Conservation (phyloP, 2,888 invertebrate genomes). For the Aspidiotus destructor region DNA sequence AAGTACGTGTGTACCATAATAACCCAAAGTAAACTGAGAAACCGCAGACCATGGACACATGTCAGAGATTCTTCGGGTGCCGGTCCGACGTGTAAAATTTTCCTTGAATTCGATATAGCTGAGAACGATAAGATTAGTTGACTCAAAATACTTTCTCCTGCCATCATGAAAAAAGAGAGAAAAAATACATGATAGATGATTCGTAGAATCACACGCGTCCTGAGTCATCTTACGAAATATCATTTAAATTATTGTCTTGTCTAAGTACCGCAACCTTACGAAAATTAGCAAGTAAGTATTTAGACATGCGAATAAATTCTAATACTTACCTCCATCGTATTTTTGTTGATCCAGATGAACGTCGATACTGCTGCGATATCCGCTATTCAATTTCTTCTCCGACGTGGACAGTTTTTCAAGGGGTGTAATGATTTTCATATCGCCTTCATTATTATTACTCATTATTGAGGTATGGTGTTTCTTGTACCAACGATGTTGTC, state of each 20-base stretch:
- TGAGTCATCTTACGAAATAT: no score
- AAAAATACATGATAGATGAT: no score
- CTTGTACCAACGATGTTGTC: conserved; percentile 31
- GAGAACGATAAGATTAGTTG: conserved; percentile 64
- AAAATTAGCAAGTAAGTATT: no score
- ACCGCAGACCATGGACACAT: conserved; percentile 41
- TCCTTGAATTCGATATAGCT: conserved; percentile 62
- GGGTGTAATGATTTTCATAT: conserved; percentile 40
- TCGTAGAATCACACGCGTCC: no score
- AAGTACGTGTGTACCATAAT: conserved; percentile 52
- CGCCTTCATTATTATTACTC: conserved; percentile 39
- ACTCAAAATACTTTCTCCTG: conserved; percentile 40
- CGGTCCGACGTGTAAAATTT: conserved; percentile 59
- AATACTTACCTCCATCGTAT: conserved; percentile 3
- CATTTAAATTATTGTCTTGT: no score
- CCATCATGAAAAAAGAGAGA: background rate
- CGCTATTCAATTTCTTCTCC: conserved; percentile 34
- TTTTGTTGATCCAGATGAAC: background rate
- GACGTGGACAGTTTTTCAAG: conserved; percentile 42
- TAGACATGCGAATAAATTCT: background rate
- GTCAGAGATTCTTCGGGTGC: conserved; percentile 51
- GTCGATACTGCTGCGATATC: conserved; percentile 3
- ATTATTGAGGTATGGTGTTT: conserved; percentile 35
- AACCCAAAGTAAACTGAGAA: conserved; percentile 60
- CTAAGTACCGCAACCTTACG: no score